Base-by-base conservation (phyloP, 2,797 vertebrate genomes). In the Poecilia picta region DNA sequence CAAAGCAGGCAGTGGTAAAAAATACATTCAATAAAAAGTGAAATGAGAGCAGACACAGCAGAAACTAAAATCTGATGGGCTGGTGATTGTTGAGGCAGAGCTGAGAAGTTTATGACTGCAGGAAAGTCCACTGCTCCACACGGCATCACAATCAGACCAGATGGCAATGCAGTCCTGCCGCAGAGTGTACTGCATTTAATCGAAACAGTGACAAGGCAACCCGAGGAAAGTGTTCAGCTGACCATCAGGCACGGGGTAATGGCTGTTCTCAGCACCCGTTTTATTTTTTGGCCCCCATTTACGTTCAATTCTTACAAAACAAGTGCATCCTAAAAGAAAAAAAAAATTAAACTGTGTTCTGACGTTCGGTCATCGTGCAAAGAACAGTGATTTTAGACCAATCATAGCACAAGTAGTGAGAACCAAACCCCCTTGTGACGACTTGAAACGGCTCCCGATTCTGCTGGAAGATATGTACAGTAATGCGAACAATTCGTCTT, bases 21-120 rank as follows among this genome's bases (percentile, higher is more conserved):
- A 82, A 88, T 93, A 95, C 94, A 95, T 94, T 95, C 93, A 91
- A 75, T 87, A 64, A 88, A 75, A 71, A 88, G 83, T 83, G 49
- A 90, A 78, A 74, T 39, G 82, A 72, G 5, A n/a, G n/a, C 43
- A 13, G 41, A 43, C 8, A 25, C 2, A 8, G 25, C 2, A 15
- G 2, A 46, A 41, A 45, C 25, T 25, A 36, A 45, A 72, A 59
- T 33, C 75, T 64, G 47, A 62, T 51, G 81, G 83, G 85, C 77
- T 86, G 84, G 85, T 81, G 84, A 83, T 83, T 57, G 68, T 81
- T 75, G 85, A 85, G 80, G 82, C 85, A 78, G 81, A 81, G 84
- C 45, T 57, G 73, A 86, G 72, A 83, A 76, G 74, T 78, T n/a
- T 15, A 18, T 57, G 39, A 76, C 72, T 79, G 83, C 81, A 46